These are phyloP conservation scores for Oryzias curvinotus DNA, from an alignment of 2,113 vertebrate genomes.

Conservation along the genomic window DNA sequence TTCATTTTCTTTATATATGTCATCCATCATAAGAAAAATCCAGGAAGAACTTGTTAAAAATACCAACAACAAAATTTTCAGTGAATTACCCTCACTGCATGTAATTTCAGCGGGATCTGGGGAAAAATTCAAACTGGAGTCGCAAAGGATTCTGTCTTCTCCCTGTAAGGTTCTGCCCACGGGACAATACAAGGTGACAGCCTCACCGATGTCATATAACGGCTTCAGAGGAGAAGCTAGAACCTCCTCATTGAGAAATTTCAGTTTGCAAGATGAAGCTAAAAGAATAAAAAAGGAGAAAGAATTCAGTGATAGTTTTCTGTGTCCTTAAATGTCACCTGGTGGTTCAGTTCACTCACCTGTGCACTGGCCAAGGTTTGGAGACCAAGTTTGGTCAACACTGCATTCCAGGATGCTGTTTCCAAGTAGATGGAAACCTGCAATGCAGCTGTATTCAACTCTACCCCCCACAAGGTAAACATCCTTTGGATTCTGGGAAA, in stretches of 20 bases:
- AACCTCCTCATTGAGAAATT: constrained; percentile 52
- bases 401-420: constrained; percentile 73
- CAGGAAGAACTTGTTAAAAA: too few species aligned
- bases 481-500: constrained; percentile 55
- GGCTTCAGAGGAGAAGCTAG: constrained; percentile 67
- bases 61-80: too few species aligned
- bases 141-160: constrained; percentile 72
- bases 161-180: constrained; percentile 71
- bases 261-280: constrained; percentile 70
- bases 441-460: constrained; percentile 79
- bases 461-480: constrained; percentile 79
- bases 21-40: too few species aligned
- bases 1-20: too few species aligned
- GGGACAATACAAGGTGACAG: constrained; percentile 79
- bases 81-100: constrained; percentile 78
- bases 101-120: constrained; percentile 66
- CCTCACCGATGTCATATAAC: constrained; percentile 79
- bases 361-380: constrained; percentile 40
- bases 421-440: constrained; percentile 80
- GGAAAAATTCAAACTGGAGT: constrained; percentile 84
- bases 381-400: constrained; percentile 76
- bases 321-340: neutral
- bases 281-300: neutral
- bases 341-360: constrained; percentile 8
- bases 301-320: neutral